A percentile compares a stretch with the other conserved stretches of the same genome.
Conservation (phyloP, 2,797 vertebrate genomes). For the Anabas testudineus region DNA sequence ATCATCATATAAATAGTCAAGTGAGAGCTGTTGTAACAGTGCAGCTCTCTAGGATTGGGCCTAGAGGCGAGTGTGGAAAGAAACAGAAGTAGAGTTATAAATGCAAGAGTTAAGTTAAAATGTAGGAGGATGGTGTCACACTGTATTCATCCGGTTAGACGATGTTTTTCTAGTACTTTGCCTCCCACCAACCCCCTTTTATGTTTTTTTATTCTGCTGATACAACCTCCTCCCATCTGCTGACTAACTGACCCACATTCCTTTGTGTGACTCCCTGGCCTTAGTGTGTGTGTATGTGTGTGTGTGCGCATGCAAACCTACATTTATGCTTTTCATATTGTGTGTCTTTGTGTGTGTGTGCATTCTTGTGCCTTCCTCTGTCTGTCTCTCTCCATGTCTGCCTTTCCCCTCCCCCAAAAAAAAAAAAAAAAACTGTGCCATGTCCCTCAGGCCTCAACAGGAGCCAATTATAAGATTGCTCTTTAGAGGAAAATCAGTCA, state of each 20-base stretch:
- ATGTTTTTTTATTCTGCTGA: conserved; percentile 78
- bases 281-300: conserved; percentile 38
- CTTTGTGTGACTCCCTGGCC: conserved; percentile 66
- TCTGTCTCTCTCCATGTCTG: conserved; percentile 35
- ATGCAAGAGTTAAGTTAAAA: conserved; percentile 47
- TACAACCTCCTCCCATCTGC: conserved; percentile 79
- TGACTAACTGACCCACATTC: conserved; percentile 85
- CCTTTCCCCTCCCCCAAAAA: background rate
- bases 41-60: conserved; percentile 46
- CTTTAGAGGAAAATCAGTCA: conserved; percentile 58
- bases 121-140: conserved; percentile 62
- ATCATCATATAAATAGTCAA: conserved; percentile 55
- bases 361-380: conserved; percentile 32
- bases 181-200: conserved; percentile 55
- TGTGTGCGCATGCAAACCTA: conserved; percentile 18
- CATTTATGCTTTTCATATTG: conserved; percentile 51
- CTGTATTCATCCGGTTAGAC: conserved; percentile 68
- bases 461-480: conserved; percentile 65
- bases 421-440: conserved; percentile 27
- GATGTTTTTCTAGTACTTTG: conserved; percentile 70
- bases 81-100: conserved; percentile 46
- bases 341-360: conserved; percentile 13
- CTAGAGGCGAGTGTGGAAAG: conserved; percentile 41
- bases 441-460: conserved; percentile 59
- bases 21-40: conserved; percentile 44